These are phyloP conservation scores for Forbesichthys agassizii DNA, from an alignment of 2,113 vertebrate genomes.

Conservation along the genomic window DNA sequence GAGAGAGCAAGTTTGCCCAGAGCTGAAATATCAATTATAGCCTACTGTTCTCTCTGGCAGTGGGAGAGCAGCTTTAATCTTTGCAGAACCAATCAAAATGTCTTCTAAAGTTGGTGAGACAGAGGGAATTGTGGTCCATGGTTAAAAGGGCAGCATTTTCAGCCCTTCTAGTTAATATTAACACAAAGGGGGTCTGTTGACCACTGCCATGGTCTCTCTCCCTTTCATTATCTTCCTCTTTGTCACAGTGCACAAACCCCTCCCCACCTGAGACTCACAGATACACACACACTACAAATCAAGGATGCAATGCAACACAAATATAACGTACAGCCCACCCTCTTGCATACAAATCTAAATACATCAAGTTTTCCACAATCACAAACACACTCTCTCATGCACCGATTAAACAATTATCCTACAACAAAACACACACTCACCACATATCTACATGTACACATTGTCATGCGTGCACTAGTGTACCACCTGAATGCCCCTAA, in stretches of 20 bases:
- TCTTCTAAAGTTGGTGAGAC: slow-evolving; percentile 53
- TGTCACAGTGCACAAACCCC: not conserved
- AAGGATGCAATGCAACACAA: not conserved
- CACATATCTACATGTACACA: too few species aligned
- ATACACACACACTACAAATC: not conserved
- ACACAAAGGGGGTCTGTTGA: slow-evolving; percentile 40
- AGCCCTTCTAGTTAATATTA: slow-evolving; percentile 54
- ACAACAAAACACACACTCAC: too few species aligned
- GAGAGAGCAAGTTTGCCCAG: slow-evolving; percentile 68
- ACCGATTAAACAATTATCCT: not conserved
- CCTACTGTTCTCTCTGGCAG: slow-evolving; percentile 67
- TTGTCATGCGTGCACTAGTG: too few species aligned
- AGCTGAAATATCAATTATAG: slow-evolving; percentile 78
- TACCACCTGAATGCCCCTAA: not conserved
- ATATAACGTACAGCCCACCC: not conserved
- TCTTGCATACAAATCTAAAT: slow-evolving; percentile 1
- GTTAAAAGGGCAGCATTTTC: slow-evolving; percentile 62
- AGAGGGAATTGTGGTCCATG: slow-evolving; percentile 60
- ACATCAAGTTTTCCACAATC: slow-evolving; percentile 1
- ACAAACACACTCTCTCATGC: not conserved
- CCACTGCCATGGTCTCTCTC: slow-evolving; percentile 15
- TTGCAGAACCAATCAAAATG: slow-evolving; percentile 74
- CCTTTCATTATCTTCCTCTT: not conserved
- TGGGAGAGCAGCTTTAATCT: slow-evolving; percentile 74
- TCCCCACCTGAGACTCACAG: not conserved